Conservation (phyloP, 2,113 vertebrate species). For the Cichladusa arquata region DNA sequence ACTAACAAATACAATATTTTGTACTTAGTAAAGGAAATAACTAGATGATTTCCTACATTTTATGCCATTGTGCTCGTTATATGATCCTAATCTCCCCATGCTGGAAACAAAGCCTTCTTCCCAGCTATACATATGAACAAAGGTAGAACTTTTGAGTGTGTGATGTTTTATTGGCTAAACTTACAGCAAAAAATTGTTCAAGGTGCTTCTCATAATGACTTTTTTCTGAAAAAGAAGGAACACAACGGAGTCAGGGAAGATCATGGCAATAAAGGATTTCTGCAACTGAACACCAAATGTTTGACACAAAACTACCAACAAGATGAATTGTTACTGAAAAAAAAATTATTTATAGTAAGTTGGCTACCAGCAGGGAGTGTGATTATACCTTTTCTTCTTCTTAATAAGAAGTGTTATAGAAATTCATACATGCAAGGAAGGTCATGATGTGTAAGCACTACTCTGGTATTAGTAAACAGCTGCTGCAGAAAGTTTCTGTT, state of each 20-base stretch:
- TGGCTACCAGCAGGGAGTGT: not conserved
- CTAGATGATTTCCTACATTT: slow-evolving; percentile 34
- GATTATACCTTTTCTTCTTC: not conserved
- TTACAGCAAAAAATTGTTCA: not conserved
- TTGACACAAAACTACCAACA: not conserved
- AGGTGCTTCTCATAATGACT: not conserved
- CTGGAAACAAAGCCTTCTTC: not conserved
- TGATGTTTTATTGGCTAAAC: not conserved
- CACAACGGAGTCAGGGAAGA: rapidly evolving
- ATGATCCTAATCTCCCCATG: not conserved
- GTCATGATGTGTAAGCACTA: rapidly evolving
- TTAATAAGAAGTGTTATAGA: not conserved
- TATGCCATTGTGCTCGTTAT: not conserved
- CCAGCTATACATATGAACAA: not conserved
- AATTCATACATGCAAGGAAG: not conserved
- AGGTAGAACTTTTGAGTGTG: not conserved
- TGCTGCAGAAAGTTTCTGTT: not conserved
- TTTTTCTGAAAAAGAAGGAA: not conserved
- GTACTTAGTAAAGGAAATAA: slow-evolving; percentile 59
- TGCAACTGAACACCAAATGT: not conserved
- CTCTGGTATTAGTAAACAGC: rapidly evolving
- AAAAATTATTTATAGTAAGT: not conserved
- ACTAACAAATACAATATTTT: slow-evolving; percentile 56
- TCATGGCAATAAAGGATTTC: not conserved
- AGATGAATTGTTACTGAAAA: not conserved